Evolutionary conservation across 2,113 vertebrate species (phyloP), one percentile per base, ranked within the genome.

Genomic region (Gallinago jamesoni): DNA sequence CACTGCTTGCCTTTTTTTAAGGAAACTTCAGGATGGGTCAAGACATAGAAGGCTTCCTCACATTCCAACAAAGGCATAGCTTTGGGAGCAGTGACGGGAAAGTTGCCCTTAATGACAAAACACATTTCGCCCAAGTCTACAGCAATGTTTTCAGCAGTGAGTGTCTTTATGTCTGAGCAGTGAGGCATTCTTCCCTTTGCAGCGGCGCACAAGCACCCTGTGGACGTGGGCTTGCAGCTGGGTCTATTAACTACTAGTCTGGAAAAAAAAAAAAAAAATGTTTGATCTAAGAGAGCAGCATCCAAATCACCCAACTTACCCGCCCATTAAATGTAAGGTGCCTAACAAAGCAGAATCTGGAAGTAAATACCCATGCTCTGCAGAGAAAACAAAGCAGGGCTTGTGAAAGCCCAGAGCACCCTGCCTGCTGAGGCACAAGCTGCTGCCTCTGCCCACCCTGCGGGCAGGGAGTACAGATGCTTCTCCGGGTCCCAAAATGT

Each of bases 161-260:
- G 28, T 0, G 16, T 0, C 23, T 81, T 72, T 37, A 30, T 15
- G 22, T 10, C 27, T 66, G 16, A 16, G 33, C 27, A 30, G 12
- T 8, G 13, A 27, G 62, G 39, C 74, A 17, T 10, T 30, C 13
- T 20, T 48, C 31, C 1, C 1, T 10, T n/a, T 9, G 35, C 63
- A 76, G 68, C n/a, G 37, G 68, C 0, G 0, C 10, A 4, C 0
- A 0, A 50, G 67, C 5, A 9, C 37, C 24, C 25, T 28, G 23
- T 2, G 1, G 52, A 15, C 1, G 0, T 0, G 0, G 37, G 35
- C 35, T 55, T 48, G 23, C 43, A 64, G 41, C 5, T 2, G 0
- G 12, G 41, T 39, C 31, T 70, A 27, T 35, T 20, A 60, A 14
- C 28, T 41, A 30, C n/a, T 47, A 4, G 6, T 9, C 45, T 10